phyloP scores from a whole-genome alignment of 2,888 invertebrate species.

The Cistogaster globosa region DNA sequence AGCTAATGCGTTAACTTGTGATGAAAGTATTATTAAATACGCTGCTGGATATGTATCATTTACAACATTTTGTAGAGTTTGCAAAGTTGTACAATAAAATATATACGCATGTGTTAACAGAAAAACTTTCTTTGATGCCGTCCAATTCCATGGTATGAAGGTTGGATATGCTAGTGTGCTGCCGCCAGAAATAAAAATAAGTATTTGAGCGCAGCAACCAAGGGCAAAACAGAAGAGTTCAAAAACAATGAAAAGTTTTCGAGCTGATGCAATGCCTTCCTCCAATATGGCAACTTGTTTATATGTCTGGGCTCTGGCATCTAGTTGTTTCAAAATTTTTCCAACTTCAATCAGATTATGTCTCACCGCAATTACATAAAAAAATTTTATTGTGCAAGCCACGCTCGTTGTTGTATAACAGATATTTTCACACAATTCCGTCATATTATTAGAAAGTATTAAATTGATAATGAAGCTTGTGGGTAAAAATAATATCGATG shows the following conservation, averaged over 20 bases:
- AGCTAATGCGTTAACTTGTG: conserved; percentile 77
- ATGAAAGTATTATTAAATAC: conserved; percentile 76
- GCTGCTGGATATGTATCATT: conserved; percentile 78
- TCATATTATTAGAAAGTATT: conserved; percentile 72
- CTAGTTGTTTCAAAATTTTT: conserved; percentile 74
- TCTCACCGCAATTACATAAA: conserved; percentile 73
- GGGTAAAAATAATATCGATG: conserved; percentile 69
- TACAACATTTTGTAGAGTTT: conserved; percentile 68
- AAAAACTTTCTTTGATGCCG: conserved; percentile 71
- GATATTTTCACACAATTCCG: conserved; percentile 76
- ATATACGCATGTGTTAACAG: conserved; percentile 69
- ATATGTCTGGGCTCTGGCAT: conserved; percentile 71
- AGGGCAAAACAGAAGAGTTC: conserved; percentile 31
- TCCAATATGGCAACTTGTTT: conserved; percentile 73
- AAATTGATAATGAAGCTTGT: conserved; percentile 72
- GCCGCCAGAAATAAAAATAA: conserved; percentile 70
- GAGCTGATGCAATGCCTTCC: conserved; percentile 62
- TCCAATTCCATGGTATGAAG: conserved; percentile 79
- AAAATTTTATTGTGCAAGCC: conserved; percentile 75
- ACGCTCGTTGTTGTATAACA: conserved; percentile 72
- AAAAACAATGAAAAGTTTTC: conserved; percentile 67
- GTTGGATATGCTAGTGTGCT: conserved; percentile 74
- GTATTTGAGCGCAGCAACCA: conserved; percentile 53
- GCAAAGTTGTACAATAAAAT: conserved; percentile 36
- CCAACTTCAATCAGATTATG: conserved; percentile 72